These are phyloP conservation scores for Megalonaias nervosa DNA, from an alignment of 1,140 invertebrate genomes.

Conservation along the genomic window DNA sequence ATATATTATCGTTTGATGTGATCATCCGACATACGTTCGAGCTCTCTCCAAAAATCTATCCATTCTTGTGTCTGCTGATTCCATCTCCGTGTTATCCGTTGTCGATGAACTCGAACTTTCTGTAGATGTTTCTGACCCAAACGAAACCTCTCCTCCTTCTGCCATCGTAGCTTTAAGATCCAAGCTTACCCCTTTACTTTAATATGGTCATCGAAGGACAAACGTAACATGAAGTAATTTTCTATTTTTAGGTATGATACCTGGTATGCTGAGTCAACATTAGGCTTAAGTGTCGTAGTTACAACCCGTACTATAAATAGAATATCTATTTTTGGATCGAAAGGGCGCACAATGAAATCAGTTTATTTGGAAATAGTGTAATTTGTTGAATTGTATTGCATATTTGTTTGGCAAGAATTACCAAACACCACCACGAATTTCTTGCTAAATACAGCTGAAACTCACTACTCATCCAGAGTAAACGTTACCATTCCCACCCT, in stretches of 20 bases:
- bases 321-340: not conserved
- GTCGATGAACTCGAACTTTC: not conserved
- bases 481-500: not conserved
- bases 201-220: not conserved
- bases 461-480: no score
- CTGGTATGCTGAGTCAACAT: not conserved
- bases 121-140: not conserved
- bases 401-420: no score
- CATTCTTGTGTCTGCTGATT: conserved; percentile 12
- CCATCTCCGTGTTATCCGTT: not conserved
- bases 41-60: conserved; percentile 20
- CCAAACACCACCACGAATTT: no score
- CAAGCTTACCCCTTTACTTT: not conserved
- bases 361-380: no score
- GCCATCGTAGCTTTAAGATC: conserved; percentile 10
- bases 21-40: conserved; percentile 3
- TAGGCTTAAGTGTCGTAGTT: not conserved
- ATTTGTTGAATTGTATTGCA: no score
- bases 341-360: no score
- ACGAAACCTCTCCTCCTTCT: conserved; percentile 9
- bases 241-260: conserved; percentile 25
- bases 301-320: not conserved
- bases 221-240: conserved; percentile 1
- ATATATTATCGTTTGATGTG: not conserved
- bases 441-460: no score